phyloP scores from a whole-genome alignment of 2,797 vertebrate genomes.

The Gambusia yucatana region DNA sequence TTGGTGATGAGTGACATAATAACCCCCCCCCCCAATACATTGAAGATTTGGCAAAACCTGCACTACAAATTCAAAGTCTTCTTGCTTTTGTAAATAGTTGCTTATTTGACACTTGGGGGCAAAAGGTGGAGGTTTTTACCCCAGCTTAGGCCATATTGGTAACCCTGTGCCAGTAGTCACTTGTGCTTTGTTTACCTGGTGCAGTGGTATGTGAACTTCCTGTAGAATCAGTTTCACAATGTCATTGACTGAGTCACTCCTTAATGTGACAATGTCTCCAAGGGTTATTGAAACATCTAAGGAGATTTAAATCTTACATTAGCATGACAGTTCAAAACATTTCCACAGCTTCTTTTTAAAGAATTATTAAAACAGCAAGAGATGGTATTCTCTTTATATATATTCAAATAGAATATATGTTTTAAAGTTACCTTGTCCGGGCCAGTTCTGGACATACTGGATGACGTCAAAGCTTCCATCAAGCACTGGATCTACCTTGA shows the following conservation, averaged over 20 bases:
- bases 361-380: neutral
- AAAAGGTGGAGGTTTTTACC: neutral
- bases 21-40: neutral
- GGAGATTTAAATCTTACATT: constrained; percentile 26
- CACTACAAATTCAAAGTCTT: neutral
- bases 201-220: constrained; percentile 69
- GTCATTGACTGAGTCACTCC: constrained; percentile 53
- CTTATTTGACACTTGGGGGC: neutral
- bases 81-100: neutral
- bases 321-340: constrained; percentile 4
- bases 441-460: constrained; percentile 74
- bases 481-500: constrained; percentile 50
- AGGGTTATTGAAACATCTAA: constrained; percentile 74
- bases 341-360: neutral
- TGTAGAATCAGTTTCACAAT: constrained; percentile 45
- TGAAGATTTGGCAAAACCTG: neutral
- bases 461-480: constrained; percentile 58
- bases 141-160: neutral
- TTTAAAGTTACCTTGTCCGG: constrained; percentile 71
- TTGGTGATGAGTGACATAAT: neutral
- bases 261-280: constrained; percentile 62
- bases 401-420: neutral
- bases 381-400: neutral
- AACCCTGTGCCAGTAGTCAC: neutral
- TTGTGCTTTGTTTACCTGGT: constrained; percentile 62